Base-by-base conservation (phyloP, 2,888 invertebrate species). In the Plebejus melissa region DNA sequence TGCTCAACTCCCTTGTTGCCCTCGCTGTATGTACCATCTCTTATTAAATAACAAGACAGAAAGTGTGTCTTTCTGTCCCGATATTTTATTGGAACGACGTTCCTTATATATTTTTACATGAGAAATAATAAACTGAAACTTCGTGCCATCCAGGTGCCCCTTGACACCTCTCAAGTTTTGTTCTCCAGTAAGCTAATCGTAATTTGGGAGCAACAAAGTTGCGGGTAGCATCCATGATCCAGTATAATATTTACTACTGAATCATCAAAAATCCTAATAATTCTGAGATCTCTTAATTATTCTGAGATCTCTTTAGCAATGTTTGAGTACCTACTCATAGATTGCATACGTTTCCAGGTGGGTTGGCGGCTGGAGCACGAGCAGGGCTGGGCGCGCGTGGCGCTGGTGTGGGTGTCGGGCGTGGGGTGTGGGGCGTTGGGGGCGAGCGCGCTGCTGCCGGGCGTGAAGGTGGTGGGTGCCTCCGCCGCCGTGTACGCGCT, bases 401-500 rank as follows among this genome's bases (percentile, higher is more conserved):
- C 95, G 65, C 84, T 94, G 74, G 94, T 98, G 80, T 98, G 98
- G 93, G 83, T 95, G 80, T 94, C 95, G 11, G 98, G 98, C 36
- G 96, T 97, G 79, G 90, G 96, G 70, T 96, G 96, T 74, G 97
- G 97, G 79, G 96, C 97, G 54, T 90, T 97, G 78, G 96, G 96
- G 70, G 96, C 96, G 1, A 96, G 96, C 41, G 95, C 96, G 76
- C 94, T 97, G 83, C 96, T 97, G 86, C 96, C 97, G 41, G 92
- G 93, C 77, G 95, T 97, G 77, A 95, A 95, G 82, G 95, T 98
- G 81, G 96, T 98, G 74, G 98, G 98, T 32, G 97, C 98, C 58
- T 98, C 98, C 0, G 98, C 97, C 1, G 98, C 98, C 7, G 97
- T 98, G 76, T 98, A 98, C 88, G 97, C 98, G 38, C 91, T 98